phyloP scores from a whole-genome alignment of 2,797 vertebrate genomes.

The Hirundo rustica region DNA sequence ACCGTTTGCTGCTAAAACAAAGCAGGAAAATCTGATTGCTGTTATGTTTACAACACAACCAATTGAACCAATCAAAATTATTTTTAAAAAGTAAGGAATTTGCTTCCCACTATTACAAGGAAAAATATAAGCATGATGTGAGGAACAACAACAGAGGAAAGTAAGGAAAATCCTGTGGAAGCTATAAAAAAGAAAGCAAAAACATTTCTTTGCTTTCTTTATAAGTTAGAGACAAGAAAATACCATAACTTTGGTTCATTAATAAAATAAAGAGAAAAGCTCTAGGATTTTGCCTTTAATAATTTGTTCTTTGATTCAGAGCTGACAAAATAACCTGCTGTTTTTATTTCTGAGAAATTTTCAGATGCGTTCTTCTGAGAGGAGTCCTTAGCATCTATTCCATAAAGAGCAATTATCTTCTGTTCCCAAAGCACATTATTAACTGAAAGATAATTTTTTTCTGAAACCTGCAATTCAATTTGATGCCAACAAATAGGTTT shows the following conservation, averaged over 20 bases:
- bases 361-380: neutral
- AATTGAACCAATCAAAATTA: neutral
- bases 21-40: neutral
- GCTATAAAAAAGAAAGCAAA: neutral
- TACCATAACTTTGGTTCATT: neutral
- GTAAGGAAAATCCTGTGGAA: neutral
- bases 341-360: neutral
- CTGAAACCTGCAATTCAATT: neutral
- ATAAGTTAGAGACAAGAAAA: neutral
- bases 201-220: neutral
- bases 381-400: neutral
- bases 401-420: neutral
- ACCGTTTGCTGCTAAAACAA: neutral
- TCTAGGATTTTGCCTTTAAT: neutral
- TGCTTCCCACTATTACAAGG: neutral
- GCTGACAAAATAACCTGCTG: neutral
- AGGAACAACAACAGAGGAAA: neutral
- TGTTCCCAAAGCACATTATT: neutral
- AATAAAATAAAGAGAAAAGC: neutral
- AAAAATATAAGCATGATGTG: neutral
- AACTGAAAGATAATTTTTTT: neutral
- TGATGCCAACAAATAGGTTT: fast-evolving
- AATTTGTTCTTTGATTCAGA: neutral
- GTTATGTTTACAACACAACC: neutral
- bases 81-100: neutral